Evolutionary conservation across 2,797 vertebrate genomes (phyloP).

Genomic region (Tauraco hartlaubi): DNA sequence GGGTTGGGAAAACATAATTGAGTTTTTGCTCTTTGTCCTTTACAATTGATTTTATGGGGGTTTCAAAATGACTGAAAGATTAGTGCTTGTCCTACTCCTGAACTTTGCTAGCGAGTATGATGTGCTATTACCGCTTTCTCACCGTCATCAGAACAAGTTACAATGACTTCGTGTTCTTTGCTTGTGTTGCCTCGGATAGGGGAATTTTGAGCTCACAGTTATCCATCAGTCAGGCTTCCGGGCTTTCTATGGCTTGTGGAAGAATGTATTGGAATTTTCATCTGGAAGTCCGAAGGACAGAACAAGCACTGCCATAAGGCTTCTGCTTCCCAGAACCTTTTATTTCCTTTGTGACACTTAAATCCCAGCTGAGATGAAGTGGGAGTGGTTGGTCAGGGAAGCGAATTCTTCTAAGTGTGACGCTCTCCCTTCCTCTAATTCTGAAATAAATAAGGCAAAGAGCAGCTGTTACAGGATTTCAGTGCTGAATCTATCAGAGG

Average conservation of each 20-base stretch:
- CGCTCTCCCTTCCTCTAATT: not conserved
- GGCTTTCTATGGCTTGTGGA: not conserved
- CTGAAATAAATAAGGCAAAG: not conserved
- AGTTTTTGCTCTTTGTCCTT: not conserved
- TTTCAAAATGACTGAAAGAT: not conserved
- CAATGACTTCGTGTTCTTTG: not conserved
- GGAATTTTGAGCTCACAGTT: not conserved
- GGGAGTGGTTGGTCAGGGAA: not conserved
- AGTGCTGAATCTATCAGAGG: not conserved
- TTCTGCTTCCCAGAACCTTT: constrained; percentile 64
- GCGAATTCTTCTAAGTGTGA: not conserved
- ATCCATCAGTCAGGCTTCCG: not conserved
- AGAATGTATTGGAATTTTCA: not conserved
- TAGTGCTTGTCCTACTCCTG: not conserved
- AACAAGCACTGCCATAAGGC: not conserved
- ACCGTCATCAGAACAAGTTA: not conserved
- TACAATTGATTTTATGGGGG: not conserved
- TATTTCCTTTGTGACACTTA: constrained; percentile 23
- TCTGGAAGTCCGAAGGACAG: not conserved
- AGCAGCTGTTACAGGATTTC: not conserved
- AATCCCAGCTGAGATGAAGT: constrained; percentile 28
- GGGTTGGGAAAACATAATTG: not conserved
- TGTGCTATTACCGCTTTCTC: not conserved
- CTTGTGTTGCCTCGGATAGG: not conserved
- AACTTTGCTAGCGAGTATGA: not conserved